Evolutionary conservation across 2,888 invertebrate genomes (phyloP), one percentile per base, ranked within the genome.

Genomic region (Eumerus sabulonum): DNA sequence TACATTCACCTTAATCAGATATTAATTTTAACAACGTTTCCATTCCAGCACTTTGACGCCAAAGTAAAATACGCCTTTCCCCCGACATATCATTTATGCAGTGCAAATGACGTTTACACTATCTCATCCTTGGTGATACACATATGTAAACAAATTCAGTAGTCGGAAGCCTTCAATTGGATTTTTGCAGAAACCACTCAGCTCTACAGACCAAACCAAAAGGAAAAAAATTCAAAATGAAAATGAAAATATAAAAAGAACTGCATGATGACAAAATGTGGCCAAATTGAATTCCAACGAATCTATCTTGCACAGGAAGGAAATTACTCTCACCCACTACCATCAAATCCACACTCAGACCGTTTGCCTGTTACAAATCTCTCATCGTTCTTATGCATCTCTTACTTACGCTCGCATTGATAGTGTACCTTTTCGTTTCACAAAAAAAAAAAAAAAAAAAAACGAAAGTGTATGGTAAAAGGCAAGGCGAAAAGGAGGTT

Each of bases 211-310:
- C 13, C 48, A 19, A 17, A 1, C 47, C 7, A 42, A 44, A 18
- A 18, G 14, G n/a, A 45, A 56, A 38, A 40, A 56, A 48, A 53
- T 40, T 35, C 48, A 19, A 17, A 1, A 38, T 3, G 35, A 44
- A 18, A 18, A 19, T 9, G 36, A 56, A 38, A 40, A 56, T 45
- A 53, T 40, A 17, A 45, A 56, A 38, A 40, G 48, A 48, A 53
- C 27, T 35, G 7, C 16, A 47, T 27, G 27, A 27, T 7, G 27
- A 27, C 27, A 16, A 59, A 71, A 64, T 56, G 45, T 71, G 51
- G 40, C 48, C 54, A 76, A 76, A 76, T 77, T 73, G 72, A 67
- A 73, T 77, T 73, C 42, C 54, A 73, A 63, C 67, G 77, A 77
- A 66, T 77, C 56, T 62, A 36, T 72, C 76, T 67, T 67, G 44